Conservation (phyloP, 2,888 invertebrate genomes). For the Lydus trimaculatus region DNA sequence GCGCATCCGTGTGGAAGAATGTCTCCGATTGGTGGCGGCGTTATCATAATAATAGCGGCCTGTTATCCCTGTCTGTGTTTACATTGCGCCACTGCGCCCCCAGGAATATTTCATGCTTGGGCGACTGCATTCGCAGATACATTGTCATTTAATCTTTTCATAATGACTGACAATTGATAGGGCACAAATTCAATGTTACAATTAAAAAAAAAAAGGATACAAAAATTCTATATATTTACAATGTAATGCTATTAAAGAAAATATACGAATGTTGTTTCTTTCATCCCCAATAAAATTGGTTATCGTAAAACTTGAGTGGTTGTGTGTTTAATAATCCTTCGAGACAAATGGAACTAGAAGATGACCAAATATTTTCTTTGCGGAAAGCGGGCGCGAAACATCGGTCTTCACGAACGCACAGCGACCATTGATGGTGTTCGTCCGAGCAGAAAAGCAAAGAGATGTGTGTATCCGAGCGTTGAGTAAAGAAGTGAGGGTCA, state of each 20-base stretch:
- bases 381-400: constrained; percentile 19
- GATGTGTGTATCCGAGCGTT: constrained; percentile 36
- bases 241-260: background rate
- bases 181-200: background rate
- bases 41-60: constrained; percentile 57
- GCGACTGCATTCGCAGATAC: constrained; percentile 46
- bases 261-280: background rate
- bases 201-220: background rate
- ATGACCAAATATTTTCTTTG: constrained; percentile 37
- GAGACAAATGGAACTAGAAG: constrained; percentile 35
- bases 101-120: constrained; percentile 53
- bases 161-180: constrained; percentile 38
- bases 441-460: constrained; percentile 44
- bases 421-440: constrained; percentile 43
- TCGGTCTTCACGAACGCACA: constrained; percentile 31
- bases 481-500: background rate
- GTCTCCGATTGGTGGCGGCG: constrained; percentile 55
- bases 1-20: constrained; percentile 56
- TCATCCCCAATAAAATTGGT: background rate
- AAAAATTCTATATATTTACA: background rate
- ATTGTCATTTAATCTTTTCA: constrained; percentile 52
- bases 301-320: constrained; percentile 21
- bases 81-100: constrained; percentile 44
- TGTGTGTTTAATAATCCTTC: constrained; percentile 33
- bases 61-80: constrained; percentile 46